Conservation (phyloP, 2,797 vertebrate species). For the Xiphorhynchus erythropygius region DNA sequence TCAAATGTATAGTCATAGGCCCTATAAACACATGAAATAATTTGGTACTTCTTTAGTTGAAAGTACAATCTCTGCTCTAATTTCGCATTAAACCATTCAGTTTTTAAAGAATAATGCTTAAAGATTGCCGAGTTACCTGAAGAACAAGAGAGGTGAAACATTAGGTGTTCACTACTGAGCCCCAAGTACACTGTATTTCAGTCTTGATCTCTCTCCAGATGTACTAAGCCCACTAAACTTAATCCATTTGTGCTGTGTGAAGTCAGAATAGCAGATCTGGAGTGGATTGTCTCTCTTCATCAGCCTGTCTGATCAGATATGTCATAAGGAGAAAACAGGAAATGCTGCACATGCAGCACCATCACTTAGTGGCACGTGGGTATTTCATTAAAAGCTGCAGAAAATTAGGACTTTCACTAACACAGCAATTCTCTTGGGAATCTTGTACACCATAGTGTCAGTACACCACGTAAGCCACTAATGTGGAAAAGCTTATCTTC, state of each 20-base stretch:
- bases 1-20: not conserved
- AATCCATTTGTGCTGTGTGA: not conserved
- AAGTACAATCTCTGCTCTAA: not conserved
- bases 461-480: not conserved
- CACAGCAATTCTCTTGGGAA: not conserved
- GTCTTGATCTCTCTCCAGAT: not conserved
- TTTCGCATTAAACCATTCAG: not conserved
- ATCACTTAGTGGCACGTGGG: rapidly evolving
- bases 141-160: not conserved
- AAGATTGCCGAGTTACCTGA: not conserved
- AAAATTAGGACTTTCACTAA: not conserved
- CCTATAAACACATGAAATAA: not conserved
- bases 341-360: not conserved
- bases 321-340: not conserved
- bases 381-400: not conserved
- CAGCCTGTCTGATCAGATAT: not conserved
- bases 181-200: not conserved
- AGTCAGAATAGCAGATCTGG: not conserved
- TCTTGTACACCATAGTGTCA: not conserved
- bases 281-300: not conserved
- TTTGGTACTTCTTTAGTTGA: not conserved
- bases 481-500: not conserved
- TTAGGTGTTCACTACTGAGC: not conserved
- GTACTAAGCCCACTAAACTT: not conserved
- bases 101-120: not conserved